Evolutionary conservation across 2,888 invertebrate genomes (phyloP).

Genomic region (Agonopterix alstromeriana): DNA sequence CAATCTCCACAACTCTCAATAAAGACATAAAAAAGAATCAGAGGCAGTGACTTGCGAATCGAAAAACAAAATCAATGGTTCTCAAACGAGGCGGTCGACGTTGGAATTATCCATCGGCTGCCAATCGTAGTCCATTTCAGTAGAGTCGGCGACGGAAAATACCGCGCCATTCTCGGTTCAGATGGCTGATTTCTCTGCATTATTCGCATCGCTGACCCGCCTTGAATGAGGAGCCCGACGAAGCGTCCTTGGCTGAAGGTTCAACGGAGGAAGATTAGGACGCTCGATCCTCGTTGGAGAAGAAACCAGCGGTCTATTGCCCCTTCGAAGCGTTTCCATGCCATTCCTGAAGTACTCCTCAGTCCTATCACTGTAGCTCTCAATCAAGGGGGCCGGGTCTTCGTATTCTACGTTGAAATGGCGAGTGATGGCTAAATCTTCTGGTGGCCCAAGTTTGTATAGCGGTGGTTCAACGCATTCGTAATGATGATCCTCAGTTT

Average conservation of each 20-base stretch:
- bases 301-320: constrained; percentile 82
- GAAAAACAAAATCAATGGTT: neutral
- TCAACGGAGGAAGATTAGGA: constrained; percentile 87
- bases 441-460: constrained; percentile 67
- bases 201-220: constrained; percentile 67
- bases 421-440: constrained; percentile 79
- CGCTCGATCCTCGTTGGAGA: constrained; percentile 89
- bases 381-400: constrained; percentile 85
- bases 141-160: constrained; percentile 70
- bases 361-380: constrained; percentile 79
- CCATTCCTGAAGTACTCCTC: constrained; percentile 66
- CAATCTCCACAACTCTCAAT: no score
- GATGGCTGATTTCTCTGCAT: constrained; percentile 66
- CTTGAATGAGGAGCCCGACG: constrained; percentile 69
- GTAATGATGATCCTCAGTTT: constrained; percentile 81
- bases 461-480: constrained; percentile 80
- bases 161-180: constrained; percentile 74
- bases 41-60: no score
- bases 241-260: constrained; percentile 76
- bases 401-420: constrained; percentile 90
- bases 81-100: constrained; percentile 64
- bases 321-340: constrained; percentile 64
- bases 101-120: constrained; percentile 38
- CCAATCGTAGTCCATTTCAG: constrained; percentile 67
- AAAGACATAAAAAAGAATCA: no score